These are phyloP conservation scores for Prolemur simus DNA, from an alignment of 2,113 vertebrate genomes.

Conservation along the genomic window DNA sequence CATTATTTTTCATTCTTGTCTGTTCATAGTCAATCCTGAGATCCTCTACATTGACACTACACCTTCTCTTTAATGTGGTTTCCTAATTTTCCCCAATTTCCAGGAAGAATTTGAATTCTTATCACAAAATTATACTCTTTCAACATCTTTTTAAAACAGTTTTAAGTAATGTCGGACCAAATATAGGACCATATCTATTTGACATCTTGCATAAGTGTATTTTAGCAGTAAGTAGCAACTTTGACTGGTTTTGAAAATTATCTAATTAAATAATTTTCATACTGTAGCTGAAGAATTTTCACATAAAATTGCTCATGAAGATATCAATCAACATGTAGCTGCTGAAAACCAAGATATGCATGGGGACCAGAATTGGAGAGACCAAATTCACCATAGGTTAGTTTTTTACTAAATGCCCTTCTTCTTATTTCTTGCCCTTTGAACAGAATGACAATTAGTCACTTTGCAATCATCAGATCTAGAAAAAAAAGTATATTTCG, in stretches of 20 bases:
- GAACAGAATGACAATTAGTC: not conserved
- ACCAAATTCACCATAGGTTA: constrained; percentile 85
- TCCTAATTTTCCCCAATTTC: not conserved
- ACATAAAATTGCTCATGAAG: not conserved
- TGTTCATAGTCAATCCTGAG: not conserved
- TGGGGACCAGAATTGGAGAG: constrained; percentile 58
- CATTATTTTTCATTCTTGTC: not conserved
- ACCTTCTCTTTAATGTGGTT: not conserved
- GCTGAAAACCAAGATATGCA: not conserved
- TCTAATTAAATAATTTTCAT: constrained; percentile 62
- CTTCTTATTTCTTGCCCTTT: not conserved
- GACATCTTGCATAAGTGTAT: not conserved
- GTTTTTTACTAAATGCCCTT: constrained; percentile 49
- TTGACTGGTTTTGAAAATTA: not conserved
- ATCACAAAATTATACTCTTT: not conserved
- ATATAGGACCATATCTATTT: not conserved
- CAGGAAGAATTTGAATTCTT: not conserved
- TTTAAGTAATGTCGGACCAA: not conserved
- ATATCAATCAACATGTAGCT: not conserved
- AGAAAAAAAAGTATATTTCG: not conserved
- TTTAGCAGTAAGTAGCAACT: not conserved
- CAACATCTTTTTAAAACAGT: not conserved
- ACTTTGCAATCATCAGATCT: constrained; percentile 14
- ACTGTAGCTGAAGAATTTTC: constrained; percentile 52
- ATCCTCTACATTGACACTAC: not conserved